These are phyloP conservation scores for Fulmarus glacialis DNA, from an alignment of 2,113 vertebrate species.

Conservation along the genomic window DNA sequence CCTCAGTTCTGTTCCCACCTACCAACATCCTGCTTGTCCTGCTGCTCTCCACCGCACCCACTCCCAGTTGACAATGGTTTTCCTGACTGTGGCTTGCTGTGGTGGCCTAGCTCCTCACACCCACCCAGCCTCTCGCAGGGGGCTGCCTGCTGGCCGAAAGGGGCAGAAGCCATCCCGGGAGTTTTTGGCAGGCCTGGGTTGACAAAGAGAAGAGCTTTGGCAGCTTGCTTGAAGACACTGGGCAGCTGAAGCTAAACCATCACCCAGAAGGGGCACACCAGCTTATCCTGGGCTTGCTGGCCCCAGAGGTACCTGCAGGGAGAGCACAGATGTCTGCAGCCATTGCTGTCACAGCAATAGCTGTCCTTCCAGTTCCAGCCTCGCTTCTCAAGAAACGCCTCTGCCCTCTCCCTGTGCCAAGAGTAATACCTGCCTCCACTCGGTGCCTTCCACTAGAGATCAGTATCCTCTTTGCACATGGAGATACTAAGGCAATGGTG, in stretches of 20 bases:
- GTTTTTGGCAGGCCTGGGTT: background rate
- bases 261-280: background rate
- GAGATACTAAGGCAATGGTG: background rate
- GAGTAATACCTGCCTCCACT: background rate
- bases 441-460: background rate
- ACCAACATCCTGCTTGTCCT: background rate
- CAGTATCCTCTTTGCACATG: background rate
- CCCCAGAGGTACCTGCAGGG: background rate
- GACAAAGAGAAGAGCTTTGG: background rate
- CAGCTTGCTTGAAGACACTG: background rate
- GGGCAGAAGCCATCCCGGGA: background rate
- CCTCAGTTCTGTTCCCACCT: background rate
- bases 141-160: background rate
- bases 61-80: background rate
- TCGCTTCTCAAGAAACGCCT: background rate
- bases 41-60: background rate
- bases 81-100: background rate
- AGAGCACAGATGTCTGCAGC: background rate
- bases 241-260: background rate
- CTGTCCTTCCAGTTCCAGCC: background rate
- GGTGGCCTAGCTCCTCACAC: background rate
- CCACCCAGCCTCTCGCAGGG: background rate
- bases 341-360: background rate
- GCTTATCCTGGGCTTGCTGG: background rate
- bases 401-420: background rate